Evolutionary conservation across 2,113 vertebrate genomes (phyloP).

Genomic region (Proteles cristata): DNA sequence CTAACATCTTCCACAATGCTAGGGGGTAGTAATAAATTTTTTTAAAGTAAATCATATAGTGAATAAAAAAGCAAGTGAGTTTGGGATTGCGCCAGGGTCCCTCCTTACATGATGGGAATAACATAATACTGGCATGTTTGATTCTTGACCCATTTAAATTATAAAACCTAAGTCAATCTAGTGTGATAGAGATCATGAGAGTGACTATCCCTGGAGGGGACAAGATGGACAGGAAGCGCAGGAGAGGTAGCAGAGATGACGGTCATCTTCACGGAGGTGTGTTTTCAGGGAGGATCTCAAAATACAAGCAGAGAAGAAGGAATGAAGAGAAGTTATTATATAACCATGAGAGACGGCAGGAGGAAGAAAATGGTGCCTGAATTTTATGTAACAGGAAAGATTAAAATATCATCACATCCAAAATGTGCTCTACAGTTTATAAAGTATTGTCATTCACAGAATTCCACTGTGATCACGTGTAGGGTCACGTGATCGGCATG

Average conservation of each 20-base stretch:
- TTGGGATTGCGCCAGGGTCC: background rate
- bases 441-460: slow-evolving; percentile 48
- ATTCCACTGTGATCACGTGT: background rate
- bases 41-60: background rate
- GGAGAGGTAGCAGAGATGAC: background rate
- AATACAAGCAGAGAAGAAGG: background rate
- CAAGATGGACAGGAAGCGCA: background rate
- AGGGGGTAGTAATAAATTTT: background rate
- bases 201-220: background rate
- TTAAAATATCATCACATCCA: background rate
- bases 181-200: background rate
- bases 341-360: background rate
- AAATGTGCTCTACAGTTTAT: slow-evolving; percentile 28
- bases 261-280: background rate
- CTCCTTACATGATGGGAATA: background rate
- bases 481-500: background rate
- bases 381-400: background rate
- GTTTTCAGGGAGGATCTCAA: background rate
- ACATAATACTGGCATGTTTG: slow-evolving; percentile 21
- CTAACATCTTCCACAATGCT: slow-evolving; percentile 1
- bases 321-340: slow-evolving; percentile 21
- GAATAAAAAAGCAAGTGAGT: background rate
- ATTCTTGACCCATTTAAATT: slow-evolving; percentile 30
- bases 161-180: background rate
- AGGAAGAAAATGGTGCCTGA: slow-evolving; percentile 30